Evolutionary conservation across 2,113 vertebrate genomes (phyloP).

Genomic region (Leptobrachium leishanense): DNA sequence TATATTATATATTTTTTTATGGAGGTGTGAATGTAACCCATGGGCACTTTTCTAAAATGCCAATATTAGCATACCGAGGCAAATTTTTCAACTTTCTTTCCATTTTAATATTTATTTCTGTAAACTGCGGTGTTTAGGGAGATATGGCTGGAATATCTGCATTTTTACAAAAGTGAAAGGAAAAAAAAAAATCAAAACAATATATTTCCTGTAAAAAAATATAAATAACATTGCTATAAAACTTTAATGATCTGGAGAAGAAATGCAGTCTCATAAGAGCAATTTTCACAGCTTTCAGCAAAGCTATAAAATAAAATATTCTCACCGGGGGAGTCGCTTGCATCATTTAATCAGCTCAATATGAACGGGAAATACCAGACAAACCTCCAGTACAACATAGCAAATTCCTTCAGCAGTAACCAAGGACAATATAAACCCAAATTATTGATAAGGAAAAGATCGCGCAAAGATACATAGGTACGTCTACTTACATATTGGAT

Average conservation of each 20-base stretch:
- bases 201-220: constrained; percentile 2
- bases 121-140: constrained; percentile 15
- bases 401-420: background rate
- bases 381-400: background rate
- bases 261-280: constrained; percentile 7
- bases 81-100: constrained; percentile 18
- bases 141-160: background rate
- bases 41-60: constrained; percentile 28
- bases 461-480: too few species aligned
- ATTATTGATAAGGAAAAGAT: too few species aligned
- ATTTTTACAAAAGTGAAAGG: constrained; percentile 17
- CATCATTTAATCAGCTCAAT: background rate
- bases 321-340: background rate
- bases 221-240: constrained; percentile 23
- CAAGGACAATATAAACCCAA: too few species aligned
- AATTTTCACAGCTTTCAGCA: background rate
- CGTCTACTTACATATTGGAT: too few species aligned
- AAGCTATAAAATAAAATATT: constrained; percentile 14
- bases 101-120: constrained; percentile 11
- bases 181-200: too few species aligned
- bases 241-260: constrained; percentile 36
- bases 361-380: background rate
- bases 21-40: constrained; percentile 8
- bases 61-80: constrained; percentile 41
- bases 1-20: constrained; percentile 36